phyloP scores from a whole-genome alignment of 1,140 invertebrate genomes.

The Drosophila saltans region DNA sequence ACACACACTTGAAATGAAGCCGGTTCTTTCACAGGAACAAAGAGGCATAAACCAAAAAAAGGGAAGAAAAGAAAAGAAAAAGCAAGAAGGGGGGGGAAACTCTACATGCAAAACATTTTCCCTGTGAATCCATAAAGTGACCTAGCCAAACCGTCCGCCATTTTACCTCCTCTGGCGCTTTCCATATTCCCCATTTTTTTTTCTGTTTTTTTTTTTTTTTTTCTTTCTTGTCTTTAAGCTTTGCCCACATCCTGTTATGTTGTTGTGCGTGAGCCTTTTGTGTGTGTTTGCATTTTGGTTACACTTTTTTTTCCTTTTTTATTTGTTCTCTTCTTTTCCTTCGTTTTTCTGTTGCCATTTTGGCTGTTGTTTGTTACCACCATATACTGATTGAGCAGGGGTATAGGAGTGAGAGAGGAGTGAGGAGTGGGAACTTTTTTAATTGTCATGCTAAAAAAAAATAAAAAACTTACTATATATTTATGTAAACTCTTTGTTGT shows the following conservation, averaged over 20 bases:
- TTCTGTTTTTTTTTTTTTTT: constrained; percentile 9
- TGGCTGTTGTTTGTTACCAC: constrained; percentile 2
- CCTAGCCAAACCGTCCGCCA: constrained; percentile 13
- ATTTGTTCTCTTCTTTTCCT: constrained; percentile 33
- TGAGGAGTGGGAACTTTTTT: not conserved
- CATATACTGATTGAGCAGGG: not conserved
- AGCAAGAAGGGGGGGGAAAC: not conserved
- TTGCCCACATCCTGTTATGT: constrained; percentile 42
- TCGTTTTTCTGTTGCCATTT: constrained; percentile 11
- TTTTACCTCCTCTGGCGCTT: not conserved
- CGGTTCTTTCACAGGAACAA: constrained; percentile 15
- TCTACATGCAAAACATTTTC: constrained; percentile 44
- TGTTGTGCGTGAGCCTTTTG: constrained; percentile 41
- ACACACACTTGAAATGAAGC: constrained; percentile 40
- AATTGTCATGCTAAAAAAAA: constrained; percentile 7
- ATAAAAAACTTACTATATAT: too few relatives aligned
- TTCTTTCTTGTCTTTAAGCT: constrained; percentile 18
- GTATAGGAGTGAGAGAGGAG: not conserved
- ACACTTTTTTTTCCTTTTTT: constrained; percentile 37
- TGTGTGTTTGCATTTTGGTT: constrained; percentile 54
- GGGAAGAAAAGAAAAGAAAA: constrained; percentile 12
- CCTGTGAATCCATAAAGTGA: constrained; percentile 13
- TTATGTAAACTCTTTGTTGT: too few relatives aligned
- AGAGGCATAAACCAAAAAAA: constrained; percentile 16
- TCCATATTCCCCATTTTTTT: not conserved